These are phyloP conservation scores for Herpailurus yagouaroundi DNA, from an alignment of 2,113 vertebrate genomes.

Conservation along the genomic window DNA sequence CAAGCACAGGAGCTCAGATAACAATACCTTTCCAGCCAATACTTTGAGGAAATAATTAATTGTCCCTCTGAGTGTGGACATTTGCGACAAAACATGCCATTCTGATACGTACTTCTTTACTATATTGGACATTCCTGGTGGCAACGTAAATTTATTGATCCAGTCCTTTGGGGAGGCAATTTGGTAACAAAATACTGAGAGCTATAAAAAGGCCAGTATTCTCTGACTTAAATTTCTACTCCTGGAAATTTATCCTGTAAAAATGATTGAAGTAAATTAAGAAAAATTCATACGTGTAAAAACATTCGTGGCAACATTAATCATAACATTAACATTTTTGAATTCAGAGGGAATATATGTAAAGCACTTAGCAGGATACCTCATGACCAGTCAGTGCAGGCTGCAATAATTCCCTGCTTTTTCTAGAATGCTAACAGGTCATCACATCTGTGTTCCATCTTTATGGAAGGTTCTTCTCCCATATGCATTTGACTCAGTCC, in stretches of 20 bases:
- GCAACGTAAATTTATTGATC: neutral
- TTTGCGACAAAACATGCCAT: neutral
- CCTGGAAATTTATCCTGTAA: neutral
- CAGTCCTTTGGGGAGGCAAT: slow-evolving; percentile 6
- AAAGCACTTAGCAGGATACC: neutral
- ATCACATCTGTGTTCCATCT: neutral
- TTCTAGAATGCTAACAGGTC: neutral
- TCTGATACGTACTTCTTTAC: neutral
- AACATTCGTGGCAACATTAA: neutral
- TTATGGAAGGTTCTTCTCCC: neutral
- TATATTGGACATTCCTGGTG: neutral
- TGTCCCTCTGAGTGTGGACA: neutral
- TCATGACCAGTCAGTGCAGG: neutral
- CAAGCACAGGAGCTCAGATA: neutral
- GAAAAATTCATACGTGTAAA: slow-evolving; percentile 6
- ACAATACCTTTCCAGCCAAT: neutral
- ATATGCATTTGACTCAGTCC: neutral
- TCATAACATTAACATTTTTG: slow-evolving; percentile 1
- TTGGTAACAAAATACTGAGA: neutral
- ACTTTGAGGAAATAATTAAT: neutral
- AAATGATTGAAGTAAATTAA: slow-evolving; percentile 41
- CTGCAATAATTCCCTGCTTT: neutral
- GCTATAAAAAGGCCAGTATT: neutral
- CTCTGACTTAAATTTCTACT: slow-evolving; percentile 33
- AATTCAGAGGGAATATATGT: neutral